These are phyloP conservation scores for Blera fallax DNA, from an alignment of 2,888 invertebrate genomes.

Conservation along the genomic window DNA sequence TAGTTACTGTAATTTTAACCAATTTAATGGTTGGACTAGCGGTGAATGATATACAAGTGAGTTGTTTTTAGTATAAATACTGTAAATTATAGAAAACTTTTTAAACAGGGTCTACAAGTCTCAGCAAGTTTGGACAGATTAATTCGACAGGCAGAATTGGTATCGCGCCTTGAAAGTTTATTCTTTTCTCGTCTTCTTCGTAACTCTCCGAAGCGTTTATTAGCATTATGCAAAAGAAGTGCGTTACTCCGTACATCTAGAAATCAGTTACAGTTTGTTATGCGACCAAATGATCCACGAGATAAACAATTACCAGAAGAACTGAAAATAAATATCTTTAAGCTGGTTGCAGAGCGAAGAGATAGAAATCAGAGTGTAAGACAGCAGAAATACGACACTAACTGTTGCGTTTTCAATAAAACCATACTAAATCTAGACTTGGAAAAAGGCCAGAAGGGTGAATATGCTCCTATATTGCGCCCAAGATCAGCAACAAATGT, in stretches of 20 bases:
- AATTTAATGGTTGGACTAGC: slow-evolving; percentile 93
- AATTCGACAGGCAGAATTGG: slow-evolving; percentile 90
- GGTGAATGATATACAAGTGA: slow-evolving; percentile 90
- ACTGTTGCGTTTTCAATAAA: slow-evolving; percentile 79
- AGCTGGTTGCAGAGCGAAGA: slow-evolving; percentile 88
- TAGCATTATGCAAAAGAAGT: slow-evolving; percentile 86
- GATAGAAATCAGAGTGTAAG: slow-evolving; percentile 84
- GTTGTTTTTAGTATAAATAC: slow-evolving; percentile 67
- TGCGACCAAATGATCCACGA: slow-evolving; percentile 91
- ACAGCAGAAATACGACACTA: slow-evolving; percentile 81
- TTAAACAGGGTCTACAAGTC: slow-evolving; percentile 86
- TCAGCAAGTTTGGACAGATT: slow-evolving; percentile 91
- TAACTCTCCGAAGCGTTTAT: slow-evolving; percentile 85
- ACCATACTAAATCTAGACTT: slow-evolving; percentile 37
- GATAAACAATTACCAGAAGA: slow-evolving; percentile 90
- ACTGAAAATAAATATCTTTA: slow-evolving; percentile 88
- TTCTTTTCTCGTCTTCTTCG: slow-evolving; percentile 89
- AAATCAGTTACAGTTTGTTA: slow-evolving; percentile 87
- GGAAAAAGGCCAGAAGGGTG: slow-evolving; percentile 39
- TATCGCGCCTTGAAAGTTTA: slow-evolving; percentile 91
- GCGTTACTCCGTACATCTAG: slow-evolving; percentile 90
- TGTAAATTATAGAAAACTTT: not conserved
- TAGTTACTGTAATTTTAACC: slow-evolving; percentile 91
- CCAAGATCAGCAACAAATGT: slow-evolving; percentile 80
- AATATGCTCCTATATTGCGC: slow-evolving; percentile 76